Percentiles rank a stretch among this genome's conserved stretches.
phyloP scores from a whole-genome alignment of 2,113 vertebrate species.

The Noturus placidus region DNA sequence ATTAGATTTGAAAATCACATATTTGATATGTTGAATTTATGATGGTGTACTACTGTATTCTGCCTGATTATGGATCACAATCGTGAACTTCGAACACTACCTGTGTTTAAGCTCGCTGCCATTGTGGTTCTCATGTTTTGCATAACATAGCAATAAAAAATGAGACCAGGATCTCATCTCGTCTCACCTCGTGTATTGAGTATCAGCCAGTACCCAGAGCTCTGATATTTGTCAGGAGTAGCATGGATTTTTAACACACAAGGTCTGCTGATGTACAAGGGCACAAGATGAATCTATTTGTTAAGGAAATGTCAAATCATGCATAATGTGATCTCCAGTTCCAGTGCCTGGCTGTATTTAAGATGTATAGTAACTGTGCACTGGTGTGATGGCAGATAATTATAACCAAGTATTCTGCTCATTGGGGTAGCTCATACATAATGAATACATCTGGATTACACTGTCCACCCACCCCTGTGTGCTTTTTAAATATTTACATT shows the following conservation, averaged over 20 bases:
- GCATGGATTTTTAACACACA: not conserved
- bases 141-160: not conserved
- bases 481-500: slow-evolving; percentile 56
- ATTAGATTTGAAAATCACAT: too few relatives aligned
- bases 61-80: not conserved
- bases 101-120: not conserved
- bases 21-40: not conserved
- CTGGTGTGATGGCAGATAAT: not conserved
- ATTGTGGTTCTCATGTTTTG: not conserved
- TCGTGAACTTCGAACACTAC: too few relatives aligned
- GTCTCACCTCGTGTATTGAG: not conserved
- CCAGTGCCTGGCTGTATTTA: not conserved
- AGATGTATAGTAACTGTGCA: slow-evolving; percentile 5
- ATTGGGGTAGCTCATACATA: slow-evolving; percentile 58
- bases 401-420: slow-evolving; percentile 28
- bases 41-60: not conserved
- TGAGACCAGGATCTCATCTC: not conserved
- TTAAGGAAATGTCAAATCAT: not conserved
- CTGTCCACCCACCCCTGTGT: slow-evolving; percentile 49
- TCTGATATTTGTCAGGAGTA: not conserved
- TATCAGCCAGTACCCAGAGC: not conserved
- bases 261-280: not conserved
- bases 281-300: not conserved
- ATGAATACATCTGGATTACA: slow-evolving; percentile 57
- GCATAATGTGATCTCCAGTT: not conserved